Base-by-base conservation (phyloP, 2,888 invertebrate genomes). In the Volucella inanis region DNA sequence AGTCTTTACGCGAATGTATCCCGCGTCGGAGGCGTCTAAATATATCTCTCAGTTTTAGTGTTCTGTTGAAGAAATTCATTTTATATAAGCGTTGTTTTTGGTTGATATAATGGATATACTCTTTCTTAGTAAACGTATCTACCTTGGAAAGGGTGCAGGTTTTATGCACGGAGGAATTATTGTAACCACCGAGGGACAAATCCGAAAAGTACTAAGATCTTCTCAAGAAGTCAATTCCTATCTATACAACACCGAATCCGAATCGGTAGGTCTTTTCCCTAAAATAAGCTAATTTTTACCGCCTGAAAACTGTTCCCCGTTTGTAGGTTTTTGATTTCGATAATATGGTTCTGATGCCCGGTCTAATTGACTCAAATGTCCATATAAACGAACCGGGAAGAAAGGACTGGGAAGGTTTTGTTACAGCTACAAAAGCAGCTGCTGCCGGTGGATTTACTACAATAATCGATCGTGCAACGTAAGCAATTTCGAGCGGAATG, bases 381-480 rank as follows among this genome's bases (percentile, higher is more conserved):
- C 95, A 96, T 87, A 94, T 96, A 1, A 95, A 95, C 88, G 95
- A 95, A 89, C 96, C 96, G 1, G 95, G 95, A 0, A 93, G 95
- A 50, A 94, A 94, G 0, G 94, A 95, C 38, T 95, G 95, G 95
- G 95, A 96, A 91, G 95, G 95, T 15, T 96, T 94, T 90, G 92
- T 92, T 50, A 94, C 94, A 1, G 95, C 95, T n/a, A 96, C 95
- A 1, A 93, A 93, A 88, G 95, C 96, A 3, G 96, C 96, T 0
- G 95, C 95, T 0, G 94, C 94, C 2, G 95, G 95, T 4, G 96
- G 96, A 43, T 94, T 95, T 75, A 95, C 95, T 3, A 95, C 95
- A 62, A 94, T 96, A 55, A 93, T 95, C 39, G 95, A 95, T 89
- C 95, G 96, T 93, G 95, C 96, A 14, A 91, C 95, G 95, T 95